These are phyloP conservation scores for Bothrops jararaca DNA, from an alignment of 2,113 vertebrate species.

Conservation along the genomic window DNA sequence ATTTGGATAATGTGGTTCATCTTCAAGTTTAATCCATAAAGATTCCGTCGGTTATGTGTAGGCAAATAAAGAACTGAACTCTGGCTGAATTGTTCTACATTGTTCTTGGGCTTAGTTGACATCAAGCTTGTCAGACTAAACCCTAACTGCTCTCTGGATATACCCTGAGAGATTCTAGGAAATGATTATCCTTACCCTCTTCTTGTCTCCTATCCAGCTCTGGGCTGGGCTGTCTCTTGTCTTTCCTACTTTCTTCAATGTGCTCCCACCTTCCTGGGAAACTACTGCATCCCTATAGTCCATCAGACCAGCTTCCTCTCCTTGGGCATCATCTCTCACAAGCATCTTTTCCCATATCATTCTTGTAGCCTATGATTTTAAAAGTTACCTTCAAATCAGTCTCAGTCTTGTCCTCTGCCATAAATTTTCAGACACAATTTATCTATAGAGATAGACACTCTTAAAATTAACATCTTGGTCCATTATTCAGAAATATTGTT, in stretches of 20 bases:
- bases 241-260: too few species aligned
- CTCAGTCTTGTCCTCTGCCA: background rate
- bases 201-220: too few species aligned
- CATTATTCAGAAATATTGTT: background rate
- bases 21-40: background rate
- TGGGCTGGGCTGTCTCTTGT: too few species aligned
- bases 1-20: background rate
- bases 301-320: background rate
- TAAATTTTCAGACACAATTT: background rate
- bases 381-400: background rate
- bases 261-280: too few species aligned
- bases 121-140: background rate
- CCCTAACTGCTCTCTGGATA: background rate
- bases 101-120: background rate
- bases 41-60: background rate
- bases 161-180: too few species aligned
- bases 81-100: background rate
- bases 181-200: too few species aligned
- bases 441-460: background rate
- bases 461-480: background rate
- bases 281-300: too few species aligned
- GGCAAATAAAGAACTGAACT: background rate
- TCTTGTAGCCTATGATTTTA: background rate
- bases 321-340: background rate
- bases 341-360: background rate